Evolutionary conservation across 2,113 vertebrate genomes (phyloP).

Genomic region (Taxidea taxus): DNA sequence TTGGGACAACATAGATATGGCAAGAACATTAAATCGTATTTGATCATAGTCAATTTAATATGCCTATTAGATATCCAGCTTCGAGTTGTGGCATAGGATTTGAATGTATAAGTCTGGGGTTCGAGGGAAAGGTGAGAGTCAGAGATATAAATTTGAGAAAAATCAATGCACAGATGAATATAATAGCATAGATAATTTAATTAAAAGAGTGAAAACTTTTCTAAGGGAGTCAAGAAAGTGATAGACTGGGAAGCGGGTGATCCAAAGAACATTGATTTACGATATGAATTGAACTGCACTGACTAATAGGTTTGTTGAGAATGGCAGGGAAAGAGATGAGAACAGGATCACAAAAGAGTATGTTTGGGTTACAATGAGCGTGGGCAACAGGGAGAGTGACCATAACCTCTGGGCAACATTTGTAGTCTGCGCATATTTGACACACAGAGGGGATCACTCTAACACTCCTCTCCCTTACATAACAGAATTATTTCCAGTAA

Average conservation of each 20-base stretch:
- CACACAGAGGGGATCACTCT: not conserved
- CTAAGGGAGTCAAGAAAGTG: not conserved
- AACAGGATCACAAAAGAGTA: not conserved
- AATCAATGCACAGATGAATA: not conserved
- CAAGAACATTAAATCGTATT: not conserved
- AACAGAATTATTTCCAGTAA: not conserved
- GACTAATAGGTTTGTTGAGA: not conserved
- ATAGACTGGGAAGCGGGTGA: not conserved
- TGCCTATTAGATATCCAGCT: not conserved
- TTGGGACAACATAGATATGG: not conserved
- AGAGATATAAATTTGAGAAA: not conserved
- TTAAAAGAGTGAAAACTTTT: not conserved
- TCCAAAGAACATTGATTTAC: not conserved
- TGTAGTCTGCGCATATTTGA: not conserved
- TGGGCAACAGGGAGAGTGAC: not conserved
- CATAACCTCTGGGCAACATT: not conserved
- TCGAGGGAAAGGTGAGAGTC: not conserved
- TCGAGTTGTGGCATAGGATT: not conserved
- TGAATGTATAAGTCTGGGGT: not conserved
- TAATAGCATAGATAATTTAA: not conserved
- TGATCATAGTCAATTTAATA: not conserved
- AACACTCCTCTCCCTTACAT: not conserved
- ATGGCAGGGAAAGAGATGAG: not conserved
- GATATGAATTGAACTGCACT: not conserved
- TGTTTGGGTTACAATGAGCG: not conserved